Conservation (phyloP, 2,888 invertebrate species). For the Eupithecia centaureata region DNA sequence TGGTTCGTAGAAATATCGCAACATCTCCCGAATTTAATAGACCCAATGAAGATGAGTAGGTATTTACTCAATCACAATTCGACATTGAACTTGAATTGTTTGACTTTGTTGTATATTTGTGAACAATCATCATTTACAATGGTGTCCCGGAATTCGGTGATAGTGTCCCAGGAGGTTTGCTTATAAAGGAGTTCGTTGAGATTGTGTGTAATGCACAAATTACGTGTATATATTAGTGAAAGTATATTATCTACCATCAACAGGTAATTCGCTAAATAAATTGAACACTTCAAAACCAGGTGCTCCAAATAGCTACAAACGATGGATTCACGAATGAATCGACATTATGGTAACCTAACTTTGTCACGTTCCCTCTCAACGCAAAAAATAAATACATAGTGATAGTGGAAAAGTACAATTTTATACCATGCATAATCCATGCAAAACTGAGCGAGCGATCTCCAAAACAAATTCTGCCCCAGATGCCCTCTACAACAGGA, state of each 20-base stretch:
- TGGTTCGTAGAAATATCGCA: slow-evolving; percentile 34
- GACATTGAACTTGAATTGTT: slow-evolving; percentile 39
- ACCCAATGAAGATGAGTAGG: slow-evolving; percentile 33
- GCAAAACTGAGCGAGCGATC: slow-evolving; percentile 22
- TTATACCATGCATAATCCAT: background rate
- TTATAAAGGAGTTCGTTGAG: background rate
- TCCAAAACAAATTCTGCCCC: slow-evolving; percentile 22
- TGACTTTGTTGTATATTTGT: background rate
- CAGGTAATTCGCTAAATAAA: background rate
- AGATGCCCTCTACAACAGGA: slow-evolving; percentile 35
- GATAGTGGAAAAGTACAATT: slow-evolving; percentile 23
- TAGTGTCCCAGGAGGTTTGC: background rate
- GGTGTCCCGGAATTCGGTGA: background rate
- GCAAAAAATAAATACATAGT: background rate
- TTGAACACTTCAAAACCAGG: no score
- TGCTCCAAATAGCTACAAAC: background rate
- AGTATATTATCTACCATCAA: background rate
- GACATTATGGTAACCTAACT: slow-evolving; percentile 7
- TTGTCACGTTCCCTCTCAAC: background rate
- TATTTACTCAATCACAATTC: slow-evolving; percentile 29
- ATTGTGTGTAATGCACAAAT: background rate
- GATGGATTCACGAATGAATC: background rate
- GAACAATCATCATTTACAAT: background rate
- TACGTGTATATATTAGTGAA: background rate
- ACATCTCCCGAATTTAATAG: slow-evolving; percentile 23